Evolutionary conservation across 2,797 vertebrate genomes (phyloP).

Genomic region (Gallirallus australis): DNA sequence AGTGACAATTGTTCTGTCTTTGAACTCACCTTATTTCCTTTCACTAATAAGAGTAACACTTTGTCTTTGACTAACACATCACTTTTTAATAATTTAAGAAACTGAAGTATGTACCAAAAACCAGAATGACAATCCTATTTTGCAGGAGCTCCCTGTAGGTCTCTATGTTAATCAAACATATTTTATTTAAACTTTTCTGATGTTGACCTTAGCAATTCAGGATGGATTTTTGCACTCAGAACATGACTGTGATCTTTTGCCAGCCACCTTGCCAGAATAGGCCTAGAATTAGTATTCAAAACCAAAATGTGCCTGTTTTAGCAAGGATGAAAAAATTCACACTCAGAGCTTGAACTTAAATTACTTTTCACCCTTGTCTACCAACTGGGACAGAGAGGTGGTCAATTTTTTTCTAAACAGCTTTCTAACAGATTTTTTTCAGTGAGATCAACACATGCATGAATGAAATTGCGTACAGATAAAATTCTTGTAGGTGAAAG

Average conservation of each 20-base stretch:
- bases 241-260: background rate
- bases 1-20: background rate
- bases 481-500: background rate
- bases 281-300: background rate
- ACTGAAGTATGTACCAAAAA: background rate
- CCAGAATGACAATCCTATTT: background rate
- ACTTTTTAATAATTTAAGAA: background rate
- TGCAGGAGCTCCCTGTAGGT: background rate
- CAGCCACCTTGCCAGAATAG: background rate
- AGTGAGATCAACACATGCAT: background rate
- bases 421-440: background rate
- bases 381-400: background rate
- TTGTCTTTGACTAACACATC: background rate
- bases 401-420: background rate
- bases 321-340: background rate
- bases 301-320: background rate
- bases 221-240: background rate
- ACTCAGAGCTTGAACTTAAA: background rate
- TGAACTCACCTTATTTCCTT: background rate
- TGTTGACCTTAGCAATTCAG: background rate
- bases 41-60: background rate
- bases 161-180: background rate
- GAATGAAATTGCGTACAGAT: background rate
- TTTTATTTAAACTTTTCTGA: background rate
- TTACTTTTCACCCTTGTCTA: background rate